These are phyloP conservation scores for Dicycla oo DNA, from an alignment of 2,888 invertebrate species.

Conservation along the genomic window DNA sequence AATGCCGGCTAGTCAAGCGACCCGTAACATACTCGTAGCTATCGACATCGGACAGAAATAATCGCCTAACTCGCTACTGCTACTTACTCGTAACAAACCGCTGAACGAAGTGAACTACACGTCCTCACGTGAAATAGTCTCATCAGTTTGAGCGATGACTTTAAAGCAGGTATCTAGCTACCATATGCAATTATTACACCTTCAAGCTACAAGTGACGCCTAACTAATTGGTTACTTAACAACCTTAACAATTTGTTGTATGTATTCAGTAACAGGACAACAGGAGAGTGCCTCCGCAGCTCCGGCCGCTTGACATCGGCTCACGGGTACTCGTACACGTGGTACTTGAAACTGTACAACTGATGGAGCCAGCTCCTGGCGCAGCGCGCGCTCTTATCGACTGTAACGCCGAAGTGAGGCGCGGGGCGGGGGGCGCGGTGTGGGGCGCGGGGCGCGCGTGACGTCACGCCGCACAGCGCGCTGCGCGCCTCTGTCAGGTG, in stretches of 20 bases:
- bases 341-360: not conserved
- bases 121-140: not conserved
- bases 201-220: too few relatives aligned
- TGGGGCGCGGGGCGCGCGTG: slow-evolving; percentile 45
- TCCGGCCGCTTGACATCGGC: not conserved
- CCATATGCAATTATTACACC: too few relatives aligned
- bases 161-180: not conserved
- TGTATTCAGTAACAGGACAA: too few relatives aligned
- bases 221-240: not conserved
- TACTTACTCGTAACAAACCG: too few relatives aligned
- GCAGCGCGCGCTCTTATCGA: slow-evolving; percentile 66
- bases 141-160: not conserved
- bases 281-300: not conserved
- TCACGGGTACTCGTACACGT: not conserved
- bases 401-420: slow-evolving; percentile 59
- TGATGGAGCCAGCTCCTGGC: slow-evolving; percentile 44
- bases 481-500: slow-evolving; percentile 15
- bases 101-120: too few relatives aligned
- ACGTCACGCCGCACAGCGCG: slow-evolving; percentile 53
- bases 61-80: too few relatives aligned
- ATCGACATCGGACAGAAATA: too few relatives aligned
- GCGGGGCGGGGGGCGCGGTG: slow-evolving; percentile 14
- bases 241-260: not conserved
- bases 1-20: too few relatives aligned
- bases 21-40: too few relatives aligned